Evolutionary conservation across 2,113 vertebrate species (phyloP).

Genomic region (Labeo rohita): DNA sequence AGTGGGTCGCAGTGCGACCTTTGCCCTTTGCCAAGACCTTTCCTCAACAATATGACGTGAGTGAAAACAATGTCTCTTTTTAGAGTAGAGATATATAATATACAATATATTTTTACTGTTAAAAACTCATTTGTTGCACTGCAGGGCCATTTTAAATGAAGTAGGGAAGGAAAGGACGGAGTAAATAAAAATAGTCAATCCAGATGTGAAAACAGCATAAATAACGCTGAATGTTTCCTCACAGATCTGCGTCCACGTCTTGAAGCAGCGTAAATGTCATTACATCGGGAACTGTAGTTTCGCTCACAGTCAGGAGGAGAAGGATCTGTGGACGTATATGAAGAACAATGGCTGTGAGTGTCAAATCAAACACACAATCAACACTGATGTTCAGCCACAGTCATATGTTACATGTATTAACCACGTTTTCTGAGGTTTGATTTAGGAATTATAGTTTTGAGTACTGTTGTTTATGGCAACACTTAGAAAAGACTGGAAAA

Average conservation of each 20-base stretch:
- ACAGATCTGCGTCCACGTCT: slow-evolving; percentile 90
- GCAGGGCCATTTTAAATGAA: too few species aligned
- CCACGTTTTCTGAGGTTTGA: background rate
- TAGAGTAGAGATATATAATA: too few species aligned
- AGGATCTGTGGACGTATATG: slow-evolving; percentile 97
- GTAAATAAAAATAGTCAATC: too few species aligned
- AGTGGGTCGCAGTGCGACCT: slow-evolving; percentile 91
- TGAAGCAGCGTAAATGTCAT: slow-evolving; percentile 87
- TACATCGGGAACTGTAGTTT: slow-evolving; percentile 91
- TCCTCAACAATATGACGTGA: slow-evolving; percentile 90
- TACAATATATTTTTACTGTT: background rate
- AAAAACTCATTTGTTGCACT: background rate
- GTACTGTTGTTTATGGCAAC: too few species aligned
- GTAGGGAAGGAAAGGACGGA: too few species aligned
- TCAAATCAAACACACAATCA: background rate
- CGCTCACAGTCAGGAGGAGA: slow-evolving; percentile 93
- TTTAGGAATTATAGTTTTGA: too few species aligned
- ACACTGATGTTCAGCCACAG: background rate
- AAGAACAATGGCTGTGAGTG: slow-evolving; percentile 92
- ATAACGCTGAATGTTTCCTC: slow-evolving; percentile 6
- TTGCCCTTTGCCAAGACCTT: slow-evolving; percentile 87
- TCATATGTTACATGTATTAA: background rate
- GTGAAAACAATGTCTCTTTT: slow-evolving; percentile 46
- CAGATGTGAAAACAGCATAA: too few species aligned
- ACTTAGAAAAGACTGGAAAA: background rate